phyloP scores from a whole-genome alignment of 2,888 invertebrate genomes.

The Epinotia nisella region DNA sequence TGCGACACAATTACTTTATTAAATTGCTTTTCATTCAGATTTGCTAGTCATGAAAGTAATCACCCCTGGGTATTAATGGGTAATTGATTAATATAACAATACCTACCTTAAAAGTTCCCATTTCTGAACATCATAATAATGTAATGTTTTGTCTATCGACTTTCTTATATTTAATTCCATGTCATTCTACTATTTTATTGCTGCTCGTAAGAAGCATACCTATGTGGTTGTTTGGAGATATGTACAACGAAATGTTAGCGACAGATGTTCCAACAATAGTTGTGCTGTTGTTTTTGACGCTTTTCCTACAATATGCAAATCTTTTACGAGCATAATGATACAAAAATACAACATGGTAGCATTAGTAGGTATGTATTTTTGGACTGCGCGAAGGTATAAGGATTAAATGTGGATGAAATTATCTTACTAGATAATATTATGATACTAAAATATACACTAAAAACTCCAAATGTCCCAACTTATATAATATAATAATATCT shows the following conservation, averaged over 20 bases:
- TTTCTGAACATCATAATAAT: neutral
- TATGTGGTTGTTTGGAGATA: neutral
- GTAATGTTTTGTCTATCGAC: neutral
- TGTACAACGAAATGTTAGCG: neutral
- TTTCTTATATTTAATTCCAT: neutral
- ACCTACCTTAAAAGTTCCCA: neutral
- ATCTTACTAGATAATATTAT: neutral
- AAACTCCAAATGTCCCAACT: neutral
- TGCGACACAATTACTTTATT: constrained; percentile 55
- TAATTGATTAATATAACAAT: neutral
- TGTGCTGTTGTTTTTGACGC: constrained; percentile 16
- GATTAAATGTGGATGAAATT: too few species aligned
- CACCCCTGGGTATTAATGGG: neutral
- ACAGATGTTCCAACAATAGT: constrained; percentile 15
- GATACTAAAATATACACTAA: neutral
- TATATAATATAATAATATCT: neutral
- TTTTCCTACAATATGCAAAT: constrained; percentile 17
- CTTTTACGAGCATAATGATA: constrained; percentile 22
- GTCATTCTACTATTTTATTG: neutral
- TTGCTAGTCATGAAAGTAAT: neutral
- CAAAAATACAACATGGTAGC: neutral
- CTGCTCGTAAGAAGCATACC: neutral
- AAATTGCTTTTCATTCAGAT: constrained; percentile 33
- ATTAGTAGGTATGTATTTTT: neutral
- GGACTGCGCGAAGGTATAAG: neutral